Percentiles rank a stretch among this genome's conserved stretches.
These are phyloP conservation scores for Adelosebastes latens DNA, from an alignment of 2,797 vertebrate species.

Conservation along the genomic window DNA sequence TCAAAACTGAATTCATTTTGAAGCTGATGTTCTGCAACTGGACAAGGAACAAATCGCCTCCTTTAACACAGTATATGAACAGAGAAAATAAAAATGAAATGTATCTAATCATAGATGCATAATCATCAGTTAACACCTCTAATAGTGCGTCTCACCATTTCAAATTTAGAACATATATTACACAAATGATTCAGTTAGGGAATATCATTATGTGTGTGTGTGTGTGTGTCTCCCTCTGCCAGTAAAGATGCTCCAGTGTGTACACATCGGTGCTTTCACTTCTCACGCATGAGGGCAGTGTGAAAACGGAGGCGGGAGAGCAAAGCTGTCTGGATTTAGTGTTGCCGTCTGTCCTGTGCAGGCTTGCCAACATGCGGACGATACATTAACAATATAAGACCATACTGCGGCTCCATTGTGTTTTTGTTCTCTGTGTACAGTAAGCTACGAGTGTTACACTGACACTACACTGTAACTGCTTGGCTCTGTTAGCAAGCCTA, in stretches of 20 bases:
- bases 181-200: not conserved
- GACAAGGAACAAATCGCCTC: not conserved
- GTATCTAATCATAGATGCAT: not conserved
- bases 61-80: not conserved
- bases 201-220: not conserved
- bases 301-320: slow-evolving; percentile 30
- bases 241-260: not conserved
- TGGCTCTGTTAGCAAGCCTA: not conserved
- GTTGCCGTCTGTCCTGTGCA: slow-evolving; percentile 17
- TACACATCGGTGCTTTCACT: slow-evolving; percentile 25
- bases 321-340: slow-evolving; percentile 27
- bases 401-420: slow-evolving; percentile 2
- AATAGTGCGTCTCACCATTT: not conserved
- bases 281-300: slow-evolving; percentile 13
- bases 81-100: not conserved
- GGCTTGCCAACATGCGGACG: slow-evolving; percentile 17
- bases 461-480: no score
- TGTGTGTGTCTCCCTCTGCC: not conserved
- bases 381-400: not conserved
- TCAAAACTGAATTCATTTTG: not conserved
- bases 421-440: not conserved
- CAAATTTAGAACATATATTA: not conserved
- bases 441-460: not conserved
- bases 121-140: not conserved
- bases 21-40: not conserved